These are phyloP conservation scores for Amphiprion clarkii DNA, from an alignment of 2,797 vertebrate genomes.

Conservation along the genomic window DNA sequence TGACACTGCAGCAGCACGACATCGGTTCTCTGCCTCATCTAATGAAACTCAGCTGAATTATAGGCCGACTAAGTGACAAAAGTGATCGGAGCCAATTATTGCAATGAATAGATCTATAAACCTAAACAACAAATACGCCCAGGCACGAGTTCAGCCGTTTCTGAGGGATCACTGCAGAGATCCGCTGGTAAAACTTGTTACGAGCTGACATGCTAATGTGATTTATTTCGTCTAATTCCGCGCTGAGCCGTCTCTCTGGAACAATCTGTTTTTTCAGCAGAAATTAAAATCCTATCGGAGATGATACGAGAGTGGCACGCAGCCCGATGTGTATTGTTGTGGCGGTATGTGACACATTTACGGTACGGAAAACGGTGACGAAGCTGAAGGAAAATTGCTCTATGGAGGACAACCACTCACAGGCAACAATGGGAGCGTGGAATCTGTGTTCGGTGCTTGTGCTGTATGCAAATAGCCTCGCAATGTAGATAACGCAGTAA, in stretches of 20 bases:
- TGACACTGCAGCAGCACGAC: too few species aligned
- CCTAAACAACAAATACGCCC: background rate
- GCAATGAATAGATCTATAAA: background rate
- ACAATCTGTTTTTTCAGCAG: slow-evolving; percentile 30
- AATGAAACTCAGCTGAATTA: too few species aligned
- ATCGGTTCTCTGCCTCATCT: too few species aligned
- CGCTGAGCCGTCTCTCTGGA: slow-evolving; percentile 29
- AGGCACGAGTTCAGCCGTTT: background rate
- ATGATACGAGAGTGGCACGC: slow-evolving; percentile 16
- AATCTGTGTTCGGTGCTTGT: background rate
- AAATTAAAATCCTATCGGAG: slow-evolving; percentile 26
- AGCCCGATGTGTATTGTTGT: slow-evolving; percentile 17
- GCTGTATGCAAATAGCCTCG: slow-evolving; percentile 5
- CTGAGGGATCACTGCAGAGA: slow-evolving; percentile 28
- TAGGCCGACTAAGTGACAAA: too few species aligned
- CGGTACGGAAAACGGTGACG: background rate
- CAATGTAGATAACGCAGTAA: slow-evolving; percentile 14
- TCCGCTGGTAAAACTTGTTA: slow-evolving; percentile 10
- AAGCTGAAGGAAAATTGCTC: slow-evolving; percentile 22
- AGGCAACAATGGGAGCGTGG: slow-evolving; percentile 24
- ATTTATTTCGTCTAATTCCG: slow-evolving; percentile 39
- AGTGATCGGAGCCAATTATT: background rate
- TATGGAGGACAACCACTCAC: slow-evolving; percentile 15
- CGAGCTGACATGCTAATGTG: slow-evolving; percentile 10
- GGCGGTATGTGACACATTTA: slow-evolving; percentile 31